Evolutionary conservation across 2,888 invertebrate genomes (phyloP), one percentile per base, ranked within the genome.

Genomic region (Papilio demoleus): DNA sequence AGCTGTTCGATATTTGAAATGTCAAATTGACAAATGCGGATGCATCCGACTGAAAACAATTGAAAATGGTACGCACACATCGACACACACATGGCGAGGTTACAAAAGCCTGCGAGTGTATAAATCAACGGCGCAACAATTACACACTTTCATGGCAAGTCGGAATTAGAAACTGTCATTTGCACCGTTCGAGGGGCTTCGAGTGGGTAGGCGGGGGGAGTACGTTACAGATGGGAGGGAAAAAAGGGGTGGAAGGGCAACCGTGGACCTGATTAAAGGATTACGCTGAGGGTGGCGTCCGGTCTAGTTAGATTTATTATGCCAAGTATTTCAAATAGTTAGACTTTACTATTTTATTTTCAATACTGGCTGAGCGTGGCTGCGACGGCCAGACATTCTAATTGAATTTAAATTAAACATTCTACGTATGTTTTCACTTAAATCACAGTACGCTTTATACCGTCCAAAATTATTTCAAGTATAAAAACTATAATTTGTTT

Each of bases 121-220:
- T 92, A 92, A 92, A 92, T 92, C 92, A 92, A 87, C 90, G 84
- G 83, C 84, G 85, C 92, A 90, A 92, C 93, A 93, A 93, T 93
- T 93, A 92, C 93, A 93, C 92, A 93, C 92, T 93, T 92, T 91
- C 92, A 92, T 92, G 93, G 91, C 92, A 92, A 92, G 90, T 91
- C 90, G 90, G 93, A 93, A 93, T 93, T 93, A 93, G 93, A 92
- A 93, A 93, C 93, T 93, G 93, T 93, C 93, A 93, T 93, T 93
- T 93, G 92, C 93, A 93, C 90, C 91, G 87, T 92, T 90, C 87
- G 86, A 86, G 88, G 89, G 87, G 84, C 76, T 74, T 76, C 67
- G 73, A 73, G 81, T 77, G 80, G 72, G 75, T 74, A 70, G 71
- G 75, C 77, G 80, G 80, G 70, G 76, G 79, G 80, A 81, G 77